Conservation (phyloP, 2,888 invertebrate genomes). For the Drosophila lacicola region DNA sequence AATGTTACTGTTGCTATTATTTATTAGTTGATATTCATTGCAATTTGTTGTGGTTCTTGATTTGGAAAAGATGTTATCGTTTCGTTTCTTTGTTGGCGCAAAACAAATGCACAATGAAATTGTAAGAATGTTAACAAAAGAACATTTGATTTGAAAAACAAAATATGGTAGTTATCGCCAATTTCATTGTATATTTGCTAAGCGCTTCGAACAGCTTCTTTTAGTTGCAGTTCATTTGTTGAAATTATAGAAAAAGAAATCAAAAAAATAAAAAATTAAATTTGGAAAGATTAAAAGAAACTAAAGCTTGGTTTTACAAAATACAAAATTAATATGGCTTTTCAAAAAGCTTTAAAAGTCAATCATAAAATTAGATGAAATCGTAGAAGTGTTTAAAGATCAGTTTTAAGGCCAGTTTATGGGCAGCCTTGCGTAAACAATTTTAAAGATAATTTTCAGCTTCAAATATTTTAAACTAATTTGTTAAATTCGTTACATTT, state of each 20-base stretch:
- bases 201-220: constrained; percentile 28
- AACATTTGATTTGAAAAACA: constrained; percentile 5
- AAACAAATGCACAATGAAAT: constrained; percentile 62
- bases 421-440: constrained; percentile 37
- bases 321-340: constrained; percentile 69
- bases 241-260: constrained; percentile 26
- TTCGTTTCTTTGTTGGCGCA: constrained; percentile 25
- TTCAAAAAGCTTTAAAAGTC: constrained; percentile 79
- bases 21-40: constrained; percentile 50
- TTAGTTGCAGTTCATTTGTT: constrained; percentile 20
- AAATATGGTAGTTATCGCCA: constrained; percentile 5
- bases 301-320: constrained; percentile 28
- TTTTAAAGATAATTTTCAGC: constrained; percentile 35
- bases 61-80: constrained; percentile 19
- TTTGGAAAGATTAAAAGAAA: constrained; percentile 31
- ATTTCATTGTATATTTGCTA: constrained; percentile 54
- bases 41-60: constrained; percentile 29
- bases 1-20: constrained; percentile 42
- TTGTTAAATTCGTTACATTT: constrained; percentile 67
- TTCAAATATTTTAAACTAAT: constrained; percentile 47
- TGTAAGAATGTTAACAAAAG: constrained; percentile 11
- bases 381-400: constrained; percentile 12
- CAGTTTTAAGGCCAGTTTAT: constrained; percentile 48
- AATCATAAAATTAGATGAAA: constrained; percentile 44
- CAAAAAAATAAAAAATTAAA: constrained; percentile 4